Evolutionary conservation across 2,888 invertebrate species (phyloP), one percentile per base, ranked within the genome.

Genomic region (Marronus borbonicus): DNA sequence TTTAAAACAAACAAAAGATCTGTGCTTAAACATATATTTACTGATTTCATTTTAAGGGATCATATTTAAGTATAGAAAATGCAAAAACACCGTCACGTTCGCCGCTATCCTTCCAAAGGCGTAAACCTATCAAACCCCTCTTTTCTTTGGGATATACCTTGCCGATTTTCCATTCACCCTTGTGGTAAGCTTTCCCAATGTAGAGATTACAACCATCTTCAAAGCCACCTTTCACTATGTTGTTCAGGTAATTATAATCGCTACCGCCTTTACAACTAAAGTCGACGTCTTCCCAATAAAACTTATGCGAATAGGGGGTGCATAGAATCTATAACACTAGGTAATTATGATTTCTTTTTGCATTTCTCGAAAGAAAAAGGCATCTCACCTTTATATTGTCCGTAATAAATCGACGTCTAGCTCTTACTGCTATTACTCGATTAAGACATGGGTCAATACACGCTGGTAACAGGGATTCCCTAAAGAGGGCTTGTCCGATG

Each of bases 101-200:
- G 5, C 39, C 28, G 7, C 5, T 8, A 20, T 20, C 2, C 5
- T 55, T 17, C 55, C 55, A 55, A 5, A 55, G 8, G 8, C 58
- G 58, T 44, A 10, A 44, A 12, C 44, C 44, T 44, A 10, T 44
- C 12, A 44, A 2, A 7, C 44, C 12, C 8, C 12, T 12, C 8
- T 20, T 55, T 17, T 55, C 17, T 55, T 55, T 55, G 17, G 58
- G 60, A 31, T 58, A 39, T 12, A 58, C 74, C 39, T 74, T 74
- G n/a, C 58, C 60, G 24, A 58, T 44, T 60, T 60, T 74, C 60
- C 74, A 74, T 44, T 74, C 20, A 3, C 44, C 20, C 20, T 17
- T 39, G n/a, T 65, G 65, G 17, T 65, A 44, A 1, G 65, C 65
- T 2, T 36, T 65, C 1, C 65, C 65, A 7, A 65, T 17, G n/a